phyloP scores from a whole-genome alignment of 2,797 vertebrate species.

The Pteropus rufus region DNA sequence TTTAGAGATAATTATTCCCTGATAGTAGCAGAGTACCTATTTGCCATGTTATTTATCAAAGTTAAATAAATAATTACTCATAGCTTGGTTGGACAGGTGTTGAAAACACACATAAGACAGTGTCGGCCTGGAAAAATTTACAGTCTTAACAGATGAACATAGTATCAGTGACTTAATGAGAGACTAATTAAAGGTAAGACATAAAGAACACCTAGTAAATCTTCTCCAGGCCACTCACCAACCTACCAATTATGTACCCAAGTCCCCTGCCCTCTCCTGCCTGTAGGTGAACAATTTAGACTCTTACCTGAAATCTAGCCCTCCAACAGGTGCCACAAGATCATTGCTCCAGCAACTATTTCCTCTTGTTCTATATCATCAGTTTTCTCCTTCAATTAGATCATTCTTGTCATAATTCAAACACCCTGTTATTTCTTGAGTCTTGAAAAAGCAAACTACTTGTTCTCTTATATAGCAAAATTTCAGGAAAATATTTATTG shows the following conservation, averaged over 20 bases:
- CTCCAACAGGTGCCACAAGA: neutral
- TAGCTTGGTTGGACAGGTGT: neutral
- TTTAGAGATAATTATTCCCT: neutral
- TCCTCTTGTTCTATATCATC: neutral
- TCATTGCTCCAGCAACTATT: neutral
- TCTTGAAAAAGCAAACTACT: neutral
- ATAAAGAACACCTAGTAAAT: neutral
- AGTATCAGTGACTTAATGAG: neutral
- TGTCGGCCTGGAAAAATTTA: neutral
- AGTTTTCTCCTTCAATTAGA: neutral
- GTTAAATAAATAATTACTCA: neutral
- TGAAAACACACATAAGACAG: neutral
- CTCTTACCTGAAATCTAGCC: neutral
- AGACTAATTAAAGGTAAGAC: neutral
- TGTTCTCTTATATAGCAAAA: neutral
- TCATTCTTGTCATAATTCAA: neutral
- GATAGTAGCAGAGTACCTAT: neutral
- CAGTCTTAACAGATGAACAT: neutral
- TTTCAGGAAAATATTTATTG: neutral
- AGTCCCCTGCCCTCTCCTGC: neutral
- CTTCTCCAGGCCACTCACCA: neutral
- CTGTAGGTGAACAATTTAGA: too few species aligned
- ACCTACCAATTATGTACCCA: neutral
- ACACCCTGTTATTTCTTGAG: neutral
- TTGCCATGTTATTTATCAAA: neutral